These are phyloP conservation scores for Drosophila atripex DNA, from an alignment of 2,888 invertebrate genomes.

Conservation along the genomic window DNA sequence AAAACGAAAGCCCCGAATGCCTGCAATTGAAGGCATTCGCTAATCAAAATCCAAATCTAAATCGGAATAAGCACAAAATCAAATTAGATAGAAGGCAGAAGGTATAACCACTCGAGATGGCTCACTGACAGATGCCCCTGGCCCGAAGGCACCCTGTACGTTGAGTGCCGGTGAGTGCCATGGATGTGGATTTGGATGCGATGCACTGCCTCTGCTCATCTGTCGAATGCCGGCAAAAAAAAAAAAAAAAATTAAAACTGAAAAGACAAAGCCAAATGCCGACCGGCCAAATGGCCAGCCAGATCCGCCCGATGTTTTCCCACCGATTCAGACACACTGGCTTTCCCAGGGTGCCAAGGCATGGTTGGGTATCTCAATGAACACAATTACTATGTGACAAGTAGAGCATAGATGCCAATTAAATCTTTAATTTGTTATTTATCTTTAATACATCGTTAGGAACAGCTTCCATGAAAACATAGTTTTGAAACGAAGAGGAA, in stretches of 20 bases:
- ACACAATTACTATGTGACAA: too few relatives aligned
- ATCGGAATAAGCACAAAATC: conserved; percentile 27
- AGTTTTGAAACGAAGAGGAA: not conserved
- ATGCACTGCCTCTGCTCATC: conserved; percentile 47
- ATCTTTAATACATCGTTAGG: too few relatives aligned
- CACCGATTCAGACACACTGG: conserved; percentile 10
- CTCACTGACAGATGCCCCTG: conserved; percentile 30
- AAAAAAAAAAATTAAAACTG: conserved; percentile 44
- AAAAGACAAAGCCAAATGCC: conserved; percentile 36
- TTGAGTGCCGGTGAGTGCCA: not conserved
- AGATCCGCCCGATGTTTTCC: conserved; percentile 33
- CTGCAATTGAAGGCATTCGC: conserved; percentile 41
- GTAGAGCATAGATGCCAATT: too few relatives aligned
- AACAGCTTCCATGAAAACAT: not conserved
- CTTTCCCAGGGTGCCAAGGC: conserved; percentile 8
- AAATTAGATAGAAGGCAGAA: conserved; percentile 18
- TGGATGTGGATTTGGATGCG: conserved; percentile 7
- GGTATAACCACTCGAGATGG: conserved; percentile 25
- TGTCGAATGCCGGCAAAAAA: conserved; percentile 60
- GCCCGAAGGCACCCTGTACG: conserved; percentile 37
- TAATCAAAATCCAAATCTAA: conserved; percentile 48
- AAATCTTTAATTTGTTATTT: too few relatives aligned
- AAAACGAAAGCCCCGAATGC: conserved; percentile 21
- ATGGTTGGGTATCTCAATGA: not conserved
- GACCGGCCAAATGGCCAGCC: conserved; percentile 38